These are phyloP conservation scores for Esperia sulphurella DNA, from an alignment of 2,888 invertebrate species.

Conservation along the genomic window DNA sequence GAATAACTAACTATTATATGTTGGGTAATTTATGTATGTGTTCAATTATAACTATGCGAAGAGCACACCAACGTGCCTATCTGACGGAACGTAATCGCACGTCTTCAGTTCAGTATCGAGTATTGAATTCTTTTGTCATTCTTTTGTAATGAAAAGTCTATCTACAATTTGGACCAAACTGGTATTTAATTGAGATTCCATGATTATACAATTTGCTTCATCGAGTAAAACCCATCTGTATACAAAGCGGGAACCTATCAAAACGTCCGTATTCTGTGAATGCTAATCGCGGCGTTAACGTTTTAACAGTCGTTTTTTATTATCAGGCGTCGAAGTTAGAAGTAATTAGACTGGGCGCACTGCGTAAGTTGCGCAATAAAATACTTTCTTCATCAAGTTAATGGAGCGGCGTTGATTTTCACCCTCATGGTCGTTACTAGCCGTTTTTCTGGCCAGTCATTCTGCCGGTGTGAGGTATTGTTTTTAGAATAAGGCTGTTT, in stretches of 20 bases:
- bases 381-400: slow-evolving; percentile 43
- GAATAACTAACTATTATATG: too few relatives aligned
- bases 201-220: too few relatives aligned
- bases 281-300: slow-evolving; percentile 3
- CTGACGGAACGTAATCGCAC: too few relatives aligned
- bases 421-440: slow-evolving; percentile 10
- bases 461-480: slow-evolving; percentile 1
- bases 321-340: slow-evolving; percentile 15
- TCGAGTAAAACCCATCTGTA: too few relatives aligned
- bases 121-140: too few relatives aligned
- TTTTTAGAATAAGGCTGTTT: background rate
- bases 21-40: too few relatives aligned
- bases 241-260: background rate
- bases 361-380: slow-evolving; percentile 37
- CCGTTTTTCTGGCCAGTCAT: slow-evolving; percentile 25
- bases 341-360: slow-evolving; percentile 40
- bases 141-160: too few relatives aligned
- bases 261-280: slow-evolving; percentile 5
- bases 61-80: too few relatives aligned
- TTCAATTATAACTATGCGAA: too few relatives aligned
- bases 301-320: slow-evolving; percentile 4
- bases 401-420: slow-evolving; percentile 30
- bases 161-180: too few relatives aligned
- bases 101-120: too few relatives aligned
- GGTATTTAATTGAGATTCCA: too few relatives aligned